Conservation (phyloP, 2,888 invertebrate species). For the Geotrupes spiniger region DNA sequence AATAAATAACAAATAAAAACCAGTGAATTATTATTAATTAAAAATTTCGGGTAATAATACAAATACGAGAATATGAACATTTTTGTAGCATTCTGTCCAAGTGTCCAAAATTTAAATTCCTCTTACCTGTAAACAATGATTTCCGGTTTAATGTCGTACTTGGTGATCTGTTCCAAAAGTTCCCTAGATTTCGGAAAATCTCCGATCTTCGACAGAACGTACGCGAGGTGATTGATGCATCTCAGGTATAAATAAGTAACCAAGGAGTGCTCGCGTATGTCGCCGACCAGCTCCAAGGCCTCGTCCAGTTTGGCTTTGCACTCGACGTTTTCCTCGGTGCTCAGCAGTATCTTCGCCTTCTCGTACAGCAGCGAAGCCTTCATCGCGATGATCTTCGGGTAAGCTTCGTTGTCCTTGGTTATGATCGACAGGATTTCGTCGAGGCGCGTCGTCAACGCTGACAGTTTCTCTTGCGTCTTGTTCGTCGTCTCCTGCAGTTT, state of each 20-base stretch:
- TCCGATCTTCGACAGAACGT: slow-evolving; percentile 56
- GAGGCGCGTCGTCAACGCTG: slow-evolving; percentile 25
- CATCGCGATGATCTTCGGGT: slow-evolving; percentile 40
- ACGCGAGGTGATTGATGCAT: slow-evolving; percentile 59
- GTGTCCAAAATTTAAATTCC: no score
- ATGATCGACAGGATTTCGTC: slow-evolving; percentile 22
- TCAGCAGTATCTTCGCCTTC: slow-evolving; percentile 43
- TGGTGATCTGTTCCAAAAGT: slow-evolving; percentile 54
- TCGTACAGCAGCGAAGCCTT: slow-evolving; percentile 45
- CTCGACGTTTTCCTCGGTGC: slow-evolving; percentile 31
- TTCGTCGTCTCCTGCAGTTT: slow-evolving; percentile 16
- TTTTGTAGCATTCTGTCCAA: no score
- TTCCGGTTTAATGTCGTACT: slow-evolving; percentile 30
- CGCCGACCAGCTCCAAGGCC: slow-evolving; percentile 36
- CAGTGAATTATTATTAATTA: no score
- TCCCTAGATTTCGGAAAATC: slow-evolving; percentile 52
- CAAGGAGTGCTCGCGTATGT: slow-evolving; percentile 34
- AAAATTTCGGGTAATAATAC: no score
- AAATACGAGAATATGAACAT: no score
- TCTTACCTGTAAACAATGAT: slow-evolving; percentile 38
- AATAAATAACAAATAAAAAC: neutral
- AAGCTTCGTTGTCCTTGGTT: slow-evolving; percentile 25
- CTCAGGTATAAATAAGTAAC: slow-evolving; percentile 54
- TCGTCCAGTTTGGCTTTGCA: slow-evolving; percentile 38
- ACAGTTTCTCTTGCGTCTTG: slow-evolving; percentile 20